Base-by-base conservation (phyloP, 2,888 invertebrate genomes). In the Euplagia quadripunctaria region DNA sequence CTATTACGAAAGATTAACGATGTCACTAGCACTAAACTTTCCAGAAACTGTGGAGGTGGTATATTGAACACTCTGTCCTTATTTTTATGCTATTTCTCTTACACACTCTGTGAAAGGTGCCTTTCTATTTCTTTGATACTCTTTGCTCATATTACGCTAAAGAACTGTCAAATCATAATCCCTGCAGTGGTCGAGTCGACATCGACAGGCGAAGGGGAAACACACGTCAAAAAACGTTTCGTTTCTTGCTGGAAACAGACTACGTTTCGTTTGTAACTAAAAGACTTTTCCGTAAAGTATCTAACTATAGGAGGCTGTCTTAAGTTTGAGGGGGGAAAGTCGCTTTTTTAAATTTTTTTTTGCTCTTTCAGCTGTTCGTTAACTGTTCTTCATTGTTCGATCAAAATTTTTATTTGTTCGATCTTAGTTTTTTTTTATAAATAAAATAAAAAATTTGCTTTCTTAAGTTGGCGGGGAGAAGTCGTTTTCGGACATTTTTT, bases 1-100 rank as follows among this genome's bases (percentile, higher is more conserved):
- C 78, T 88, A 84, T 89, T 89, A 89, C 87, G 87, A 91, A 89
- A 90, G 88, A 88, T 84, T 79, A 73, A 81, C 81, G 73, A 81
- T 71, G 67, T 79, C 76, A 79, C 58, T 70, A 49, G 49, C 76
- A 79, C 58, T 70, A 49, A 20, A 66, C 20, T 66, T 66, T 31
- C 42, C 68, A 42, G 55, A 41, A 41, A n/a, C n/a, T 68, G 68
- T 12, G n/a, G 41, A 41, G n/a, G 6, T 68, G n/a, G 16, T 41
- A 51, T 17, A 31, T 16, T 66, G 31, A 66, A 51, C 31, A 51
- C 31, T 51, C 51, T 61, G 61, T 61, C 61, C 61, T 61, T 61
- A 61, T 31, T 61, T 61, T 61, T 31, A 61, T 5, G 66, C 66
- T 66, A 41, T 66, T 66, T 66, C 66, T 49, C 49, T 49, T 66